Conservation (phyloP, 2,888 invertebrate genomes). For the Drosophila buzzatii region DNA sequence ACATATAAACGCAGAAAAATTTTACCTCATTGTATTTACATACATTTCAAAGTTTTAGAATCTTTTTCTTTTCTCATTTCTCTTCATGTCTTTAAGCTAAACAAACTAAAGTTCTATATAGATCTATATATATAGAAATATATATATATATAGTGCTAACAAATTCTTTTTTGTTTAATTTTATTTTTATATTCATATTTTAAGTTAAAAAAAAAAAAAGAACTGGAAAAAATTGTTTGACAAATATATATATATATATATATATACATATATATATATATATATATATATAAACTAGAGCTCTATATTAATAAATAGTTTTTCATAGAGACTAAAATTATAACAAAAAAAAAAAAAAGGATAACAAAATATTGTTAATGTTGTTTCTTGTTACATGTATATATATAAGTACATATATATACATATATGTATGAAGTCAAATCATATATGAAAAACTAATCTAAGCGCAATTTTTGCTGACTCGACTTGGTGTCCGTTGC, state of each 20-base stretch:
- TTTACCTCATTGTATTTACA: conserved; percentile 46
- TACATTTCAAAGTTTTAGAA: conserved; percentile 11
- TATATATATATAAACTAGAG: conserved; percentile 4
- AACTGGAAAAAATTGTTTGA: neutral
- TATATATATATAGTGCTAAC: conserved; percentile 4
- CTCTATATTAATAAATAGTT: conserved; percentile 11
- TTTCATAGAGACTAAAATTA: conserved; percentile 4
- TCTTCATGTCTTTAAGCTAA: conserved; percentile 19
- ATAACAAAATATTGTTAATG: neutral
- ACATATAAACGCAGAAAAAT: conserved; percentile 56
- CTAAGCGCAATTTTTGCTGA: conserved; percentile 22
- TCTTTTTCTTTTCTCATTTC: conserved; percentile 12
- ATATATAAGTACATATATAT: conserved; percentile 2
- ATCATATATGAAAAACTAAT: conserved; percentile 20
- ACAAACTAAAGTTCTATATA: conserved; percentile 5
- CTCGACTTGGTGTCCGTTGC: conserved; percentile 21
- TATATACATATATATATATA: neutral
- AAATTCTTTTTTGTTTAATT: neutral
- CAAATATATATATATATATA: neutral
- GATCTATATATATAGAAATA: neutral
- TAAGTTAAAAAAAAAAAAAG: neutral
- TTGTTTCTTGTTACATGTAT: neutral
- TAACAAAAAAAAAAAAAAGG: neutral
- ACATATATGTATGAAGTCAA: neutral
- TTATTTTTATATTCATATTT: neutral